Base-by-base conservation (phyloP, 2,113 vertebrate species). In the Anguilla japonica region DNA sequence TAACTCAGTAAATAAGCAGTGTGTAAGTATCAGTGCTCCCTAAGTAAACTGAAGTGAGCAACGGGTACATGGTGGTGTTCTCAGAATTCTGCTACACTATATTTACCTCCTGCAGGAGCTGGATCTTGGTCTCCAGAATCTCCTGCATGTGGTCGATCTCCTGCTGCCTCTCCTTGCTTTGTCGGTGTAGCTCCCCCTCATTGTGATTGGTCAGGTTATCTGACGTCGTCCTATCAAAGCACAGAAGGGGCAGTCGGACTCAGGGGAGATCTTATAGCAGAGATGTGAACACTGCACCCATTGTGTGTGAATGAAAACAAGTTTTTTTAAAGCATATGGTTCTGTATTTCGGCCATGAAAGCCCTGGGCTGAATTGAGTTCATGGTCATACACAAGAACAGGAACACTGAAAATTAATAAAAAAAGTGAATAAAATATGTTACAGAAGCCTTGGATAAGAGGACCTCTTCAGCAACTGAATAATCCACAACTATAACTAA, bases 71-170 rank as follows among this genome's bases (percentile, higher is more conserved):
- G 71, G 9, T 9, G 29, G 71, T 75, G 22, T 75, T 3, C 63
- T 79, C 39, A 41, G 79, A 18, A 39, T 41, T 41, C 39, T 13
- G 20, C 34, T 39, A 22, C 34, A n/a, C 18, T 86, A 14, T 34
- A 34, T 92, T 88, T 89, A 97, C 98, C 96, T 98, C 95, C 67
- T 98, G 97, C 81, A 98, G 95, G 84, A 96, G 95, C 90, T 96
- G 96, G 50, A 97, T 96, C 92, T 97, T 97, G 89, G 94, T 96
- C 84, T 97, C 94, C 88, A 98, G 94, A 87, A 96, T 91, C 85
- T 97, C 96, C 0, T 96, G 96, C 83, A 95, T 95, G 0, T 97
- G 96, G 85, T 96, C 94, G 0, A 96, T 96, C 89, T 98, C 96
- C 87, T 95, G 94, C 92, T 97, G 96, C 3, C 57, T 91, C 86